A percentile compares a stretch with the other conserved stretches of the same genome.
phyloP scores from a whole-genome alignment of 2,113 vertebrate species.

The Macrotus californicus region DNA sequence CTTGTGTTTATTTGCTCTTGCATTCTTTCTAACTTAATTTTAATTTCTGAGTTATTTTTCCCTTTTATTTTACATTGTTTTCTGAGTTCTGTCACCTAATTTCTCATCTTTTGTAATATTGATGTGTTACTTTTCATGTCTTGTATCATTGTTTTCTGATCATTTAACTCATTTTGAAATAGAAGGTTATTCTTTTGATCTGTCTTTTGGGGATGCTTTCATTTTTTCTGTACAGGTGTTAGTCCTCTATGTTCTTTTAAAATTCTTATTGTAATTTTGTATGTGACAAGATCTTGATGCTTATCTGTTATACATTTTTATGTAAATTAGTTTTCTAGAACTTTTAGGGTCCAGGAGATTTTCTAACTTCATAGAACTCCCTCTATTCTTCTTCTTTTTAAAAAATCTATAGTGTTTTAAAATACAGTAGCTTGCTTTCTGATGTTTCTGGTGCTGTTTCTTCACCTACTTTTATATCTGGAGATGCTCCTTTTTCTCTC shows the following conservation, averaged over 20 bases:
- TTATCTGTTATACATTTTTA: background rate
- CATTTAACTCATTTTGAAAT: background rate
- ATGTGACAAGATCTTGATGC: background rate
- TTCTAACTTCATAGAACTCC: background rate
- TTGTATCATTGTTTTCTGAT: background rate
- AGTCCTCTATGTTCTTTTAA: background rate
- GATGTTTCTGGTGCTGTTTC: background rate
- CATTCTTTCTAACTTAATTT: background rate
- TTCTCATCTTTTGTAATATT: background rate
- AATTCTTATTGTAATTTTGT: background rate
- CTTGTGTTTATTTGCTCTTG: background rate
- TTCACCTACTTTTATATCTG: background rate
- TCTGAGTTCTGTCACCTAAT: background rate
- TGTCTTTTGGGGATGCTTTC: background rate
- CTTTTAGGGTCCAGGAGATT: background rate
- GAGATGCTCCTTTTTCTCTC: background rate
- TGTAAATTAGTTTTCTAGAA: background rate
- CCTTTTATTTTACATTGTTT: background rate
- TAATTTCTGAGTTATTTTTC: slow-evolving; percentile 5
- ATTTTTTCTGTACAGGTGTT: background rate
- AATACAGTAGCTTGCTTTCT: background rate
- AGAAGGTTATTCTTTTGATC: background rate
- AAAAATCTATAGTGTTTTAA: background rate
- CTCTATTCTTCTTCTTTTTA: background rate
- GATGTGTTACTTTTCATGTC: background rate